These are phyloP conservation scores for Ovis canadensis DNA, from an alignment of 2,113 vertebrate genomes.

Conservation along the genomic window DNA sequence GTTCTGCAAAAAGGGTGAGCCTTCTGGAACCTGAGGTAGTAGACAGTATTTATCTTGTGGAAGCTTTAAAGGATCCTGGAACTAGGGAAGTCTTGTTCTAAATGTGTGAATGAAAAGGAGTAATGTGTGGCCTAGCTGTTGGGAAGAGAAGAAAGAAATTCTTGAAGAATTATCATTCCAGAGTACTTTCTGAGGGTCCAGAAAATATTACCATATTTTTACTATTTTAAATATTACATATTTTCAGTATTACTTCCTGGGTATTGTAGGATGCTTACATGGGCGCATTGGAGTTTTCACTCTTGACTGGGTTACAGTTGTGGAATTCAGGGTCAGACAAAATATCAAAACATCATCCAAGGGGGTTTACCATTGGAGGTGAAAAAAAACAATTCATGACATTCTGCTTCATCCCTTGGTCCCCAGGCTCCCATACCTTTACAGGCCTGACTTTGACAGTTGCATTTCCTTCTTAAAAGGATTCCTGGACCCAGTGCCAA, in stretches of 20 bases:
- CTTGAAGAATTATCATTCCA: neutral
- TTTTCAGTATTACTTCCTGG: neutral
- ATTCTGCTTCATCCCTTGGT: neutral
- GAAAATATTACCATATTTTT: neutral
- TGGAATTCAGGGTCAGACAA: neutral
- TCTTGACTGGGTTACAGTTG: neutral
- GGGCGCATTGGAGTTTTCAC: neutral
- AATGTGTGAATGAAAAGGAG: neutral
- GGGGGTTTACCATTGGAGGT: neutral
- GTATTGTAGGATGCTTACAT: neutral
- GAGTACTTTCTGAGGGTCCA: neutral
- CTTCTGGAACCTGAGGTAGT: neutral
- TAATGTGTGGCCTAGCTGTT: neutral
- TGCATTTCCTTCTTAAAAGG: neutral
- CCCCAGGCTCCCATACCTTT: neutral
- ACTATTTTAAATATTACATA: too few relatives aligned
- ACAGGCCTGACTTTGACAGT: neutral
- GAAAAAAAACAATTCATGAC: neutral
- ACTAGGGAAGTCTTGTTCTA: neutral
- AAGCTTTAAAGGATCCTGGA: neutral
- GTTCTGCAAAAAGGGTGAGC: neutral
- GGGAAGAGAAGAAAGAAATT: neutral
- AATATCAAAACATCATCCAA: neutral
- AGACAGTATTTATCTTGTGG: neutral
- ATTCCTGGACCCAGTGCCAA: neutral